A percentile compares a stretch with the other conserved stretches of the same genome.
phyloP scores from a whole-genome alignment of 1,140 invertebrate species.

The Babylonia areolata region DNA sequence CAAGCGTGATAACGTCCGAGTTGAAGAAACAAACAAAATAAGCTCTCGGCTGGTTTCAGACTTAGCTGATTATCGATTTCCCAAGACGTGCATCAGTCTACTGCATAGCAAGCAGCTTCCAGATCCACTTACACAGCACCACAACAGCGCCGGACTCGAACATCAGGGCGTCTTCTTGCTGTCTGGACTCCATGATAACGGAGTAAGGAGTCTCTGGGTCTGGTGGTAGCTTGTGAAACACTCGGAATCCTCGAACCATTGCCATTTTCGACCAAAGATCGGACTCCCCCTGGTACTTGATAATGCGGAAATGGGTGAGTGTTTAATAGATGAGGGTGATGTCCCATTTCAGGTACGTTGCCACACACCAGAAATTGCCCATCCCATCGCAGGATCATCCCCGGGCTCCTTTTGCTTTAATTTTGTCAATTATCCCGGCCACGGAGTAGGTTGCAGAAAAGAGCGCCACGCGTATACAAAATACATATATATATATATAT shows the following conservation, averaged over 20 bases:
- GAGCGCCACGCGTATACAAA: no score
- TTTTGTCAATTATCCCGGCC: no score
- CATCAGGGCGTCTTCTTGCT: conserved; percentile 89
- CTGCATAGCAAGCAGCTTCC: no score
- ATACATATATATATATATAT: no score
- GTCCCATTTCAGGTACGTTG: no score
- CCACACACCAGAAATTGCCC: no score
- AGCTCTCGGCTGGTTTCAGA: not conserved
- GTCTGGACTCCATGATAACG: conserved; percentile 90
- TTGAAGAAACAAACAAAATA: not conserved
- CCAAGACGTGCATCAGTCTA: no score
- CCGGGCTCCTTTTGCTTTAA: no score
- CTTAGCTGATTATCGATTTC: not conserved
- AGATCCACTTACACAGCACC: conserved; percentile 82
- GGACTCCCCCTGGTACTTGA: not conserved
- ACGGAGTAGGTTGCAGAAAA: no score
- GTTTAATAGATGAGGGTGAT: not conserved
- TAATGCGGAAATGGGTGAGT: conserved; percentile 19
- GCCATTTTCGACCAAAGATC: conserved; percentile 78
- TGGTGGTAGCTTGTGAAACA: conserved; percentile 90
- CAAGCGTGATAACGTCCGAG: no score
- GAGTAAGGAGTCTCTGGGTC: conserved; percentile 82
- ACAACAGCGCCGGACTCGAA: conserved; percentile 94
- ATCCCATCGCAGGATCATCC: no score
- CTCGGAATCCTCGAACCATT: conserved; percentile 93